These are phyloP conservation scores for Cheilosia vernalis DNA, from an alignment of 2,888 invertebrate genomes.

Conservation along the genomic window DNA sequence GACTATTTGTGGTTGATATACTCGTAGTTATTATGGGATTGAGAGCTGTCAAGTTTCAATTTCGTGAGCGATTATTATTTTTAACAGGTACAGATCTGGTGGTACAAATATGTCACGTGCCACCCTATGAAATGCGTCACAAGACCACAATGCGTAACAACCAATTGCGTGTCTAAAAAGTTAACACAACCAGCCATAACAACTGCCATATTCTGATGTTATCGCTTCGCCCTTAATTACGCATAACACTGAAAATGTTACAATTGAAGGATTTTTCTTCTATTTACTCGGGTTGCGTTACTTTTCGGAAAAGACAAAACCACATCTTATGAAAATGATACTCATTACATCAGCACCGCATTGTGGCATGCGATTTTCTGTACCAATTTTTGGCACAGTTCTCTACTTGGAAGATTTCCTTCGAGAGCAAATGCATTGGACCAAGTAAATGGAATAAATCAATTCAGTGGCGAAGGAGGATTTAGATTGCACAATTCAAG, in stretches of 20 bases:
- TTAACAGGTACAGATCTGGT: too few relatives aligned
- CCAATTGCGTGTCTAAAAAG: background rate
- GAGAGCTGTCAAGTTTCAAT: too few relatives aligned
- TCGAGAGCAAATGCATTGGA: background rate
- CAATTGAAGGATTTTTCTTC: constrained; percentile 19
- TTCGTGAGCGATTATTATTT: too few relatives aligned
- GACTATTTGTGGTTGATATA: too few relatives aligned
- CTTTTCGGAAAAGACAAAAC: constrained; percentile 2
- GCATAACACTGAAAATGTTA: background rate
- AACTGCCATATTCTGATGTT: background rate
- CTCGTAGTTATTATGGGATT: too few relatives aligned
- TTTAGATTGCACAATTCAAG: constrained; percentile 52
- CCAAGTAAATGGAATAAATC: constrained; percentile 29
- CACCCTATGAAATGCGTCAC: background rate
- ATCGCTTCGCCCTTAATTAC: constrained; percentile 13
- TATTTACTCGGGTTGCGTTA: background rate
- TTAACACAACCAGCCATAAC: constrained; percentile 7
- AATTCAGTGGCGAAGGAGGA: constrained; percentile 16
- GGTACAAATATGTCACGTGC: too few relatives aligned
- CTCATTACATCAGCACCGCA: constrained; percentile 18
- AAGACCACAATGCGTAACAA: background rate
- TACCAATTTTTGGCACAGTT: constrained; percentile 9
- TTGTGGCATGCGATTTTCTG: background rate
- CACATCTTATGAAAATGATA: background rate
- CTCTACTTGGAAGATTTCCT: background rate